These are phyloP conservation scores for Sandelia bainsii DNA, from an alignment of 2,797 vertebrate genomes.

Conservation along the genomic window DNA sequence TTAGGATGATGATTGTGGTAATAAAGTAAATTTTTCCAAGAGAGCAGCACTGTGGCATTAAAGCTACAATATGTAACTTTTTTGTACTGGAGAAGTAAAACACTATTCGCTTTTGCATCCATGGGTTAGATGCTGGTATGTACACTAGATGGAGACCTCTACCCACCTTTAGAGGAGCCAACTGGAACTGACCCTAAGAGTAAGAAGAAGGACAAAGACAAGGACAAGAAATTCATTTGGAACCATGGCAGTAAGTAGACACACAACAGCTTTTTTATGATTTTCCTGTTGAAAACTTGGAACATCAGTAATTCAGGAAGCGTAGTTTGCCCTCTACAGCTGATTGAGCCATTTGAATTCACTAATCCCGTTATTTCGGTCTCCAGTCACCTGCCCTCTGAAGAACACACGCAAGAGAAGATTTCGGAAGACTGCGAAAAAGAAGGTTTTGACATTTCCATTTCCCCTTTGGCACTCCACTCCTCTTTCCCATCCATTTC, in stretches of 20 bases:
- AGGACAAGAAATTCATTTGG: conserved; percentile 98
- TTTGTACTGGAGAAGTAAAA: not conserved
- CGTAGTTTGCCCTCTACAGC: conserved; percentile 12
- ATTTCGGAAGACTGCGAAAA: conserved; percentile 93
- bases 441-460: conserved; percentile 86
- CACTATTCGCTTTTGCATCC: not conserved
- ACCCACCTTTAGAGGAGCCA: conserved; percentile 95
- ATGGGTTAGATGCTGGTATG: conserved; percentile 94
- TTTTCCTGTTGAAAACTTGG: conserved; percentile 14
- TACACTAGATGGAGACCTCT: conserved; percentile 96
- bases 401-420: conserved; percentile 95
- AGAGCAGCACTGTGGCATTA: too few relatives aligned
- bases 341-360: conserved; percentile 38
- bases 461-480: conserved; percentile 24
- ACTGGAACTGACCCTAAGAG: conserved; percentile 92
- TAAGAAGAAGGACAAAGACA: conserved; percentile 98
- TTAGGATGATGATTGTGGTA: not conserved
- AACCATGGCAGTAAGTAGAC: conserved; percentile 93
- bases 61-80: too few relatives aligned
- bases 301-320: conserved; percentile 18
- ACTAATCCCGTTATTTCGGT: conserved; percentile 59
- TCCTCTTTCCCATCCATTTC: conserved; percentile 33
- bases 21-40: too few relatives aligned
- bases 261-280: conserved; percentile 7
- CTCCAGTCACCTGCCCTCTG: conserved; percentile 92